Conservation (phyloP, 2,113 vertebrate genomes). For the Aldabrachelys gigantea region DNA sequence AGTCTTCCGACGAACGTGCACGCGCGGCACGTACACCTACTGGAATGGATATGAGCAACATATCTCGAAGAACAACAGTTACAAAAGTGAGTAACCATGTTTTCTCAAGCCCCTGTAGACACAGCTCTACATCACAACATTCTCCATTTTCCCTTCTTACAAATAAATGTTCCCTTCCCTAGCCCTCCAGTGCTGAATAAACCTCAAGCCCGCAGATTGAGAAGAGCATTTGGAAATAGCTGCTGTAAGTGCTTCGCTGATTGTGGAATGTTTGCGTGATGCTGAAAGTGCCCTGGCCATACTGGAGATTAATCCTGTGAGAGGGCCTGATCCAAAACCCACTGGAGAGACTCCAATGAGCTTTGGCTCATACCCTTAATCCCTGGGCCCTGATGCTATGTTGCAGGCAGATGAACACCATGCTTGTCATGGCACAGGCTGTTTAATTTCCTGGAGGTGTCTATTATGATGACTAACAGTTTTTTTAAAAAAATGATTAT, state of each 20-base stretch:
- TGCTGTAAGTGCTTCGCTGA: not conserved
- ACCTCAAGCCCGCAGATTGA: not conserved
- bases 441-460: not conserved
- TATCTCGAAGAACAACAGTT: too few relatives aligned
- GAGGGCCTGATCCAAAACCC: not conserved
- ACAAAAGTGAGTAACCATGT: too few relatives aligned
- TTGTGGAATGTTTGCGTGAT: not conserved
- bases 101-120: constrained; percentile 4
- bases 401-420: not conserved
- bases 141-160: not conserved
- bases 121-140: not conserved
- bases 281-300: not conserved
- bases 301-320: not conserved
- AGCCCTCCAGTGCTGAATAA: not conserved
- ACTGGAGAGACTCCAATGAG: not conserved
- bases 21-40: too few relatives aligned
- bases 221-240: not conserved
- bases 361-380: not conserved
- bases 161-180: constrained; percentile 17
- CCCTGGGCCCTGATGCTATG: not conserved
- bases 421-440: not conserved
- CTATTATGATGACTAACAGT: not conserved
- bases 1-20: too few relatives aligned
- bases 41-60: too few relatives aligned
- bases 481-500: not conserved